Evolutionary conservation across 2,888 invertebrate genomes (phyloP), one percentile per base, ranked within the genome.

Genomic region (Lochmaea capreae): DNA sequence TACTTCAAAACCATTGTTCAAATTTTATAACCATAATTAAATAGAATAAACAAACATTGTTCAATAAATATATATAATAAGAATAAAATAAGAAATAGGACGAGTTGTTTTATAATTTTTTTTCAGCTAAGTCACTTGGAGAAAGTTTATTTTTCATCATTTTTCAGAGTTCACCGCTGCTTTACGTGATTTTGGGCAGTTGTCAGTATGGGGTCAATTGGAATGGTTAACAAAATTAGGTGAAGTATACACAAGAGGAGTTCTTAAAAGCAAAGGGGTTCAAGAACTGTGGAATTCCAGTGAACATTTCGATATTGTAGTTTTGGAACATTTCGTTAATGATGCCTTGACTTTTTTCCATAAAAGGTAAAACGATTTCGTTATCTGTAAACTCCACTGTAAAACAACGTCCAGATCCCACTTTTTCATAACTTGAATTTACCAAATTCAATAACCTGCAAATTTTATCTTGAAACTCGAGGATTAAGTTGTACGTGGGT

Each of bases 271-370:
- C 42, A 62, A 72, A 65, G 77, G 78, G 16, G 80, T 85, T 3
- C 80, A 82, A 68, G 68, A 82, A n/a, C 75, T 85, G 2, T 42
- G 83, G 14, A 75, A 80, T 9, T 81, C 81, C 3, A 73, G 79
- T 9, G 78, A 81, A 71, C 72, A 76, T 12, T 83, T 84, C 54
- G 85, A 85, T 72, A 49, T 84, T 5, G 77, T 85, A 12, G 76
- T 85, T n/a, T 49, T 81, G 42, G 84, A 85, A 71, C 79, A 81
- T 63, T 83, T 84, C 67, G 39, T 80, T 9, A 82, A 82, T 49
- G 84, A 85, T 71, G 83, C 81, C 1, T 49, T 75, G 46, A 57
- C 46, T 11, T 65, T 72, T 12, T 73, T 77, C 18, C 69, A 67
- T 22, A 67, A 71, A 46, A 59, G 67, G 67, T 67, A 57, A 39